Conservation (phyloP, 2,888 invertebrate species). For the Oligia latruncula region DNA sequence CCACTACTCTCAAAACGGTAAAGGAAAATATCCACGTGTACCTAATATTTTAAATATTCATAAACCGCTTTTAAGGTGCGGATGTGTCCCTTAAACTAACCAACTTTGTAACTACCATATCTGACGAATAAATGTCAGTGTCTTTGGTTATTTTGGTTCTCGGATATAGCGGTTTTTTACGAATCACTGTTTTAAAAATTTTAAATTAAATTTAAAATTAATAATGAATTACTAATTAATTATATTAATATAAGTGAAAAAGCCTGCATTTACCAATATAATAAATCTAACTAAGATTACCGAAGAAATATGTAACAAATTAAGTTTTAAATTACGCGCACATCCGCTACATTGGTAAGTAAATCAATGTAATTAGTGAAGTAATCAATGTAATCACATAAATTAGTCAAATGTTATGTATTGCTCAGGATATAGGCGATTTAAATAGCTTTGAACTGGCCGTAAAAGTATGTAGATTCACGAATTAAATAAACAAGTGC, state of each 20-base stretch:
- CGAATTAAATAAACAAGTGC: neutral
- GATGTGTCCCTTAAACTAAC: no score
- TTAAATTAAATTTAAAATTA: no score
- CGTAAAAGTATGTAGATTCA: neutral
- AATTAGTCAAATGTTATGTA: slow-evolving; percentile 46
- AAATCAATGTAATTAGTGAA: slow-evolving; percentile 36
- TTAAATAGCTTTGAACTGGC: neutral
- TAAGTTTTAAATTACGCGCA: slow-evolving; percentile 22
- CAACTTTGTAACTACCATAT: no score
- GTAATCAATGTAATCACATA: slow-evolving; percentile 39
- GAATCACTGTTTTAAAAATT: no score
- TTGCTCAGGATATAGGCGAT: slow-evolving; percentile 37
- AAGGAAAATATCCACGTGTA: no score
- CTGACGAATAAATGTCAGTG: no score
- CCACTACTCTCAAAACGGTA: no score
- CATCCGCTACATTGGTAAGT: slow-evolving; percentile 27
- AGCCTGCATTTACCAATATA: neutral
- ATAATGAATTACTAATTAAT: no score
- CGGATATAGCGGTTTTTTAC: neutral
- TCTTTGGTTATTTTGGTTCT: neutral
- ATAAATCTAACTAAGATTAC: slow-evolving; percentile 22
- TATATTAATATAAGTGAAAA: neutral
- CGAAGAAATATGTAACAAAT: slow-evolving; percentile 17
- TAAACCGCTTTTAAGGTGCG: no score
- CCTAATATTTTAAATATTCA: no score